phyloP scores from a whole-genome alignment of 1,140 invertebrate genomes.

The Sweltsa coloradensis region DNA sequence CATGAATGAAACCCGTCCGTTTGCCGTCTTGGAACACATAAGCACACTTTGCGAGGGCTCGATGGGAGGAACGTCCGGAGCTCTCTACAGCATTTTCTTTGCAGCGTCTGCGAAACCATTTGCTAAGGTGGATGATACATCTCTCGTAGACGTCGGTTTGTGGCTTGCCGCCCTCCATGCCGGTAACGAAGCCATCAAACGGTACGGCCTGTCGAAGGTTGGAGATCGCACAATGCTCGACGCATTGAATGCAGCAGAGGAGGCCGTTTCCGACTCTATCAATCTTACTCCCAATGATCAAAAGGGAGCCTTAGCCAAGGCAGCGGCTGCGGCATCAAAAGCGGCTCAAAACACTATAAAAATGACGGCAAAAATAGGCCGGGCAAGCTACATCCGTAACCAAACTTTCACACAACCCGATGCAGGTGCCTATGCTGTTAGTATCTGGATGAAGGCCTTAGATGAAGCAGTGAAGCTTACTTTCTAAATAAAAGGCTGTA shows the following conservation, averaged over 20 bases:
- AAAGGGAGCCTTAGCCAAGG: conserved; percentile 31
- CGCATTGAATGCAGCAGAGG: conserved; percentile 29
- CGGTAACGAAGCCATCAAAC: conserved; percentile 30
- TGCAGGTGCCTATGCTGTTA: conserved; percentile 40
- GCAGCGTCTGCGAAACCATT: conserved; percentile 28
- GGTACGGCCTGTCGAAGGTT: conserved; percentile 36
- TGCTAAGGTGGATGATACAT: conserved; percentile 24
- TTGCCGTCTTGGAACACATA: conserved; percentile 24
- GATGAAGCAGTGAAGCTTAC: conserved; percentile 34
- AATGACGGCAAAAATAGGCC: conserved; percentile 27
- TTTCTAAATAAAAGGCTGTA: no score
- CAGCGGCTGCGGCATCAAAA: conserved; percentile 35
- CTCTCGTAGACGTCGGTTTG: conserved; percentile 16
- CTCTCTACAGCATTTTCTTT: conserved; percentile 37
- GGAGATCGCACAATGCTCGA: conserved; percentile 46
- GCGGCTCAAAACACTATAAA: conserved; percentile 31
- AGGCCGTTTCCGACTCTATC: conserved; percentile 19
- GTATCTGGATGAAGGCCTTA: conserved; percentile 41
- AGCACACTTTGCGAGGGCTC: conserved; percentile 24
- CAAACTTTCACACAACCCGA: neutral
- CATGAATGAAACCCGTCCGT: conserved; percentile 18
- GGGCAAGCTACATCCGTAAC: conserved; percentile 11
- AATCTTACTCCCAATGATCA: conserved; percentile 17
- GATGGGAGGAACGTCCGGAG: conserved; percentile 31
- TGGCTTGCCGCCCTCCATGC: conserved; percentile 28